Base-by-base conservation (phyloP, 2,888 invertebrate species). In the Nasonovia ribisnigri region DNA sequence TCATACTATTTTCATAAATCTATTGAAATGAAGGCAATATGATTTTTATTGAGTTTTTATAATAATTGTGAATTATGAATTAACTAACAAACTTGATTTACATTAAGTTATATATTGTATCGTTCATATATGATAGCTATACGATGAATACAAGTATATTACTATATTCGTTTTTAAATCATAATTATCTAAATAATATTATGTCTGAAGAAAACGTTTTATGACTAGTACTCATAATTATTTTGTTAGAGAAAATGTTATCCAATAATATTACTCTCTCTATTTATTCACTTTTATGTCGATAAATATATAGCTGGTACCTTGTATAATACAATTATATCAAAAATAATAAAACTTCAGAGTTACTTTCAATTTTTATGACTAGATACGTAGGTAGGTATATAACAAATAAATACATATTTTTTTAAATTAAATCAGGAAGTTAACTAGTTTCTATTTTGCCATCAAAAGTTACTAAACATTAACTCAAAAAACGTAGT, bases 331-430 rank as follows among this genome's bases (percentile, higher is more conserved):
- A n/a, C 16, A 67, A 36, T 36, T 67, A 67, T 36, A 16, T 36
- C 6, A 77, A 84, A 6, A 26, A 42, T 42, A 77, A 84, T 51
- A 84, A 29, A 48, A 67, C 36, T 90, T 60, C 10, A 5, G 2
- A 51, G 36, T 90, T 77, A 90, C 90, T 90, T 90, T 90, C 67
- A 16, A 36, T 48, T 77, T 77, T 36, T 36, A 90, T 13, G 13
- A 54, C 26, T 42, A 54, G 10, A 5, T 67, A 46, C 10, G 46
- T 46, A 46, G 46, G 46, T 46, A 46, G 11, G 46, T 46, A 1
- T 46, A 46, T 46, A 46, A 46, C 11, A 46, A 46, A 46, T 11
- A 46, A 46, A 84, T 54, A 88, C 1, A 60, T 4, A 60, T n/a
- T 29, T 60, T 3, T n/a, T 67, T 16, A 60, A 67, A 67, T n/a